A percentile compares a stretch with the other conserved stretches of the same genome.
These are phyloP conservation scores for Sphyrna mokarran DNA, from an alignment of 2,113 vertebrate species.

Conservation along the genomic window DNA sequence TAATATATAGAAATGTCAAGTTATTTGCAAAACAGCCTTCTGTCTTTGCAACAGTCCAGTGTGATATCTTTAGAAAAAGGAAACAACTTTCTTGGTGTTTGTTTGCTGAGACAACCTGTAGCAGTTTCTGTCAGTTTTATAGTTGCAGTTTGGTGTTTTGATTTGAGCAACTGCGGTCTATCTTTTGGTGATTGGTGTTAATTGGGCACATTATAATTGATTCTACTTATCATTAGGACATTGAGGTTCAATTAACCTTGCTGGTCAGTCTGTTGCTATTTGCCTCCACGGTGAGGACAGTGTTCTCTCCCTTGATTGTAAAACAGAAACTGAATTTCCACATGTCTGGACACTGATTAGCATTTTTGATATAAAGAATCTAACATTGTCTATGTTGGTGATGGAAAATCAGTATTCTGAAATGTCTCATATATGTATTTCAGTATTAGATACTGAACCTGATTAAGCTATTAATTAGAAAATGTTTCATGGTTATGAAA, in stretches of 20 bases:
- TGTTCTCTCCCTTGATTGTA: background rate
- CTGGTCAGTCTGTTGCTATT: background rate
- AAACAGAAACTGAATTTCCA: background rate
- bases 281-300: too few species aligned
- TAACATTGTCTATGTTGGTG: background rate
- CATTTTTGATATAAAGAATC: background rate
- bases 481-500: background rate
- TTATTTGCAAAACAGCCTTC: background rate
- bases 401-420: background rate
- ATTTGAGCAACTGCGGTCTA: background rate
- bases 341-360: background rate
- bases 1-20: background rate
- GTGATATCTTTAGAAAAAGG: background rate
- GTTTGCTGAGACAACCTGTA: background rate
- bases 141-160: background rate
- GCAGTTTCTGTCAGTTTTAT: background rate
- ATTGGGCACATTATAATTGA: background rate
- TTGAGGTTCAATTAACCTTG: background rate
- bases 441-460: background rate
- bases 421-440: background rate
- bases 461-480: background rate
- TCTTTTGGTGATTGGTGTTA: background rate
- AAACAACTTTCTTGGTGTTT: background rate
- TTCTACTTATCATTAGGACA: background rate
- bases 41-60: background rate